Conservation (phyloP, 2,888 invertebrate species). For the Drymonia ruficornis region DNA sequence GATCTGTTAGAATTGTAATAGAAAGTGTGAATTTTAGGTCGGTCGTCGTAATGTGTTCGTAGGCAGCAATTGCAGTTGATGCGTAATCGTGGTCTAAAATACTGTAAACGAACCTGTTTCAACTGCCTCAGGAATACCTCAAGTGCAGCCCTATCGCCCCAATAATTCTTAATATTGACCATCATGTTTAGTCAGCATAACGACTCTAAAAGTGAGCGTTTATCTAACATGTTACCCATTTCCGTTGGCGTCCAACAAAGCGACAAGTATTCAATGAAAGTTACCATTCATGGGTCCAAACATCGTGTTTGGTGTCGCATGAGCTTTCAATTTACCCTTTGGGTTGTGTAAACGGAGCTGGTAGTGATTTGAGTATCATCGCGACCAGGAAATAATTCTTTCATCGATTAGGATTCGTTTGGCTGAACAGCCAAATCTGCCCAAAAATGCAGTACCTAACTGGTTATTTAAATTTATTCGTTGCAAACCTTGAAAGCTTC, state of each 20-base stretch:
- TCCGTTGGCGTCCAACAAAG: constrained; percentile 34
- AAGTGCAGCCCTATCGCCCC: constrained; percentile 26
- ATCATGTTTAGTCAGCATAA: constrained; percentile 43
- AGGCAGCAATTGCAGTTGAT: too few relatives aligned
- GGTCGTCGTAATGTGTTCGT: too few relatives aligned
- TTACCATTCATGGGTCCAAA: constrained; percentile 27
- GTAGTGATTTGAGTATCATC: background rate
- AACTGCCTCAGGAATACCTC: background rate
- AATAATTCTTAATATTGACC: constrained; percentile 42
- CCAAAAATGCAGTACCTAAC: too few relatives aligned
- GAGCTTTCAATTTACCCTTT: constrained; percentile 7
- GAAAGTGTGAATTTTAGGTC: too few relatives aligned
- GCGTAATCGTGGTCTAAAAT: too few relatives aligned
- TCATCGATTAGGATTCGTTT: background rate
- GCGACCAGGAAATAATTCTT: constrained; percentile 1
- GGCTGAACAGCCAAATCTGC: background rate
- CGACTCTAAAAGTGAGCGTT: constrained; percentile 42
- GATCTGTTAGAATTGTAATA: too few relatives aligned
- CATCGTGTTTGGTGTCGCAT: constrained; percentile 14
- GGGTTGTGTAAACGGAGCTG: background rate
- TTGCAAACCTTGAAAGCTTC: background rate
- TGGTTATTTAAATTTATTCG: background rate
- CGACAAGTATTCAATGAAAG: constrained; percentile 26
- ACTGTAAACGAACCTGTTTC: too few relatives aligned
- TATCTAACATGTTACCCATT: constrained; percentile 35